Evolutionary conservation across 2,888 invertebrate species (phyloP).

Genomic region (Drosophila prolongata): DNA sequence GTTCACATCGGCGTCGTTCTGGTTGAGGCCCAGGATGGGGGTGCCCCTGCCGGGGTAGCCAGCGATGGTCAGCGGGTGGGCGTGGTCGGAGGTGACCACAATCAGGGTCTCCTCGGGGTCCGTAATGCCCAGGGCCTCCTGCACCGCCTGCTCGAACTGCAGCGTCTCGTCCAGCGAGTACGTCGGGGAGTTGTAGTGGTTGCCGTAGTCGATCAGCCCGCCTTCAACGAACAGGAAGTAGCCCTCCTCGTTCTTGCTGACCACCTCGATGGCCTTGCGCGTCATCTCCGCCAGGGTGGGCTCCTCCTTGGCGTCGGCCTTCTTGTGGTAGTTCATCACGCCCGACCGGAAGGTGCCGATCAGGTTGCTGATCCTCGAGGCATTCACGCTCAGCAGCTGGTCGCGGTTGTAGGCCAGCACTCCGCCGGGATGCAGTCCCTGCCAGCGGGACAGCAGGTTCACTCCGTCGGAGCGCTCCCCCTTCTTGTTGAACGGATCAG

Average conservation of each 20-base stretch:
- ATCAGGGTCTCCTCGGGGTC: constrained; percentile 89
- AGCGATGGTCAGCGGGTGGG: constrained; percentile 90
- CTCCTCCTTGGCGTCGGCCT: constrained; percentile 82
- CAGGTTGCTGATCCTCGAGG: constrained; percentile 85
- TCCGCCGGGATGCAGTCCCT: constrained; percentile 76
- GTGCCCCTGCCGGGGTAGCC: constrained; percentile 87
- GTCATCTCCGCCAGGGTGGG: constrained; percentile 89
- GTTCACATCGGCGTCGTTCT: constrained; percentile 86
- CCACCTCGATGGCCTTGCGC: constrained; percentile 86
- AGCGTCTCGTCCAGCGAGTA: constrained; percentile 91
- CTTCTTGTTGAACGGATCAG: constrained; percentile 85
- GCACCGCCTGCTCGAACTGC: constrained; percentile 90
- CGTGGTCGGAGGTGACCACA: constrained; percentile 92
- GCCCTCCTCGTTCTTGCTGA: constrained; percentile 86
- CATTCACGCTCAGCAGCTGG: constrained; percentile 81
- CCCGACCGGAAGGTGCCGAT: constrained; percentile 86
- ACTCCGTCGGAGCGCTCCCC: constrained; percentile 87
- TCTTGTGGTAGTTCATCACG: constrained; percentile 86
- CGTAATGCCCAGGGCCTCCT: constrained; percentile 87
- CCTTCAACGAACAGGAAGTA: constrained; percentile 90
- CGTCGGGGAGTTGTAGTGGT: constrained; percentile 87
- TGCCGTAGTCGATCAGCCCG: constrained; percentile 85
- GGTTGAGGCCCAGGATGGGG: constrained; percentile 85
- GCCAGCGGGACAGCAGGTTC: constrained; percentile 89
- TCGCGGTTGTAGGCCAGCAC: constrained; percentile 72